Evolutionary conservation across 2,113 vertebrate genomes (phyloP).

Genomic region (Noctilio leporinus): DNA sequence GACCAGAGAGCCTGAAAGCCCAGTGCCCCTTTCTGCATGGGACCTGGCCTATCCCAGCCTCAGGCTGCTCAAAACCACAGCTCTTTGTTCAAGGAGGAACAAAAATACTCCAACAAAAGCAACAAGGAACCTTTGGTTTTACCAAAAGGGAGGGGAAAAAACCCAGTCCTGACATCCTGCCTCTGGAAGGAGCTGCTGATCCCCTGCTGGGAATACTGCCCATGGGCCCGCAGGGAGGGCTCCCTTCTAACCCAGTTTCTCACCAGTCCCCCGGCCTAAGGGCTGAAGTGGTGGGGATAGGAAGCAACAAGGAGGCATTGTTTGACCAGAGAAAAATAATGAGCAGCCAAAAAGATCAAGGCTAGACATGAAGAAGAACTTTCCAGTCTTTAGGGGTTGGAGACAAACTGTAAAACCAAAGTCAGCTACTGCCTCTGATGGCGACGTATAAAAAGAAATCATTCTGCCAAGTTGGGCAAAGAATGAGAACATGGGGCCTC

Average conservation of each 20-base stretch:
- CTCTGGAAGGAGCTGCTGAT: slow-evolving; percentile 5
- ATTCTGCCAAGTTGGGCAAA: not conserved
- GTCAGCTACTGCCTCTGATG: not conserved
- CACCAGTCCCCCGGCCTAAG: not conserved
- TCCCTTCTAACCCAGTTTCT: not conserved
- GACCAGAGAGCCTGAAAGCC: not conserved
- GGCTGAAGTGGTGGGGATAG: not conserved
- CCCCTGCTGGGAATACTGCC: slow-evolving; percentile 46
- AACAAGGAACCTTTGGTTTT: slow-evolving; percentile 52
- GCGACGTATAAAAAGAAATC: not conserved
- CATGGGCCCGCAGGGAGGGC: not conserved
- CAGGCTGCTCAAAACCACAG: slow-evolving; percentile 19
- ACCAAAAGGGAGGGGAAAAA: not conserved
- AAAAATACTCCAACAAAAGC: slow-evolving; percentile 63
- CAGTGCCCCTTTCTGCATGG: not conserved
- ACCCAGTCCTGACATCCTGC: slow-evolving; percentile 13
- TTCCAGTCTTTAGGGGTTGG: not conserved
- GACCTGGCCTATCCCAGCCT: not conserved
- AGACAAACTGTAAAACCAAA: not conserved
- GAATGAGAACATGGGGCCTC: not conserved
- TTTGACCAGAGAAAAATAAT: not conserved
- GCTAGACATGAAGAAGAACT: slow-evolving; percentile 38
- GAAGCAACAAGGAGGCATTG: slow-evolving; percentile 48
- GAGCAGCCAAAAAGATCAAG: not conserved
- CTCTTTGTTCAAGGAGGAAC: slow-evolving; percentile 46